Evolutionary conservation across 2,888 invertebrate genomes (phyloP).

Genomic region (Cenopis cana): DNA sequence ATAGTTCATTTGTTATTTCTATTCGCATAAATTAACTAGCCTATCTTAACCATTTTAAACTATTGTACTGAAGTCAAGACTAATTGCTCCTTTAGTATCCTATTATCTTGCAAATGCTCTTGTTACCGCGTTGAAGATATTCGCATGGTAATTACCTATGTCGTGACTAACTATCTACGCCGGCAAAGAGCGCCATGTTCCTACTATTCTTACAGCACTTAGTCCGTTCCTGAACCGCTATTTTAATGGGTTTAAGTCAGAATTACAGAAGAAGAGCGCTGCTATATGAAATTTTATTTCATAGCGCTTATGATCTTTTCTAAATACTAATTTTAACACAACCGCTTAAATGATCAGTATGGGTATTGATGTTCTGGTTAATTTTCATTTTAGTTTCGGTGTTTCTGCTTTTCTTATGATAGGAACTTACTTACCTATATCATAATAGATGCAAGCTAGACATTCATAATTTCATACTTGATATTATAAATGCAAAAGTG

Average conservation of each 20-base stretch:
- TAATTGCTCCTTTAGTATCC: conserved; percentile 56
- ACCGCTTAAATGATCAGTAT: conserved; percentile 8
- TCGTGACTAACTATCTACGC: conserved; percentile 37
- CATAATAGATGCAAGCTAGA: no score
- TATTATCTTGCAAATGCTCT: conserved; percentile 56
- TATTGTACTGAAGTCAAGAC: conserved; percentile 45
- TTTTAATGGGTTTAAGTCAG: conserved; percentile 8
- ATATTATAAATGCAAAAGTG: no score
- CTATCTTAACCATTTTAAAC: conserved; percentile 18
- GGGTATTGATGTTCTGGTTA: conserved; percentile 26
- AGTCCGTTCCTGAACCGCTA: neutral
- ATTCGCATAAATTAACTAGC: conserved; percentile 1
- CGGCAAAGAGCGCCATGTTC: conserved; percentile 4
- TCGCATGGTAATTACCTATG: conserved; percentile 55
- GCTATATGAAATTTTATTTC: no score
- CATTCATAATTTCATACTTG: no score
- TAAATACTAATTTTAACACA: neutral
- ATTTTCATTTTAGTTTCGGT: neutral
- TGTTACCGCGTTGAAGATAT: conserved; percentile 53
- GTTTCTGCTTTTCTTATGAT: neutral
- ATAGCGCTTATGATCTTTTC: conserved; percentile 12
- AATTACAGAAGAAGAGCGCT: neutral
- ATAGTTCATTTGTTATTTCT: neutral
- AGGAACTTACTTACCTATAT: no score
- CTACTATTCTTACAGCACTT: neutral